Conservation (phyloP, 2,113 vertebrate species). For the Columba livia region DNA sequence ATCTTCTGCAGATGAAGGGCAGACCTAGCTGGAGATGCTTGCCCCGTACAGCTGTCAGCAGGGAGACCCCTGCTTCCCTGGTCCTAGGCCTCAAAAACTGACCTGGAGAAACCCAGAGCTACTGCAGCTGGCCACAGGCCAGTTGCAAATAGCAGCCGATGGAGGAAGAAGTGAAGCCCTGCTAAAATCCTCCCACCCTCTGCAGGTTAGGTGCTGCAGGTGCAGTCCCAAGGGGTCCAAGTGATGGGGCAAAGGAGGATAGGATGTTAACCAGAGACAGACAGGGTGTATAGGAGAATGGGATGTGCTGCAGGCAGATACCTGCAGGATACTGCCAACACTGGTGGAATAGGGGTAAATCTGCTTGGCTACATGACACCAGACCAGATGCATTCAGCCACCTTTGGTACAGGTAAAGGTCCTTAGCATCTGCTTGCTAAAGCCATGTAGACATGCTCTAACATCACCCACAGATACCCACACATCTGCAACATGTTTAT, state of each 20-base stretch:
- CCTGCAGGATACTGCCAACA: not conserved
- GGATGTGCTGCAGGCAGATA: not conserved
- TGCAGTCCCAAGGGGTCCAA: not conserved
- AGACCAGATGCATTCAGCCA: not conserved
- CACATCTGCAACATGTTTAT: not conserved
- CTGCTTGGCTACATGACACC: not conserved
- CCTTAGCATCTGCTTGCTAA: not conserved
- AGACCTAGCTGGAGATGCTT: not conserved
- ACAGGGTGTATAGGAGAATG: rapidly evolving
- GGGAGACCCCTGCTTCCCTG: not conserved
- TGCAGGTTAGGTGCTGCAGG: not conserved
- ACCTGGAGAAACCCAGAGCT: not conserved
- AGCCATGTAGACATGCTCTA: not conserved
- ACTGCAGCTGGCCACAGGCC: not conserved
- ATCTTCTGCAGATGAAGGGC: not conserved
- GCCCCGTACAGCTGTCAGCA: not conserved
- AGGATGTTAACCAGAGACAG: not conserved
- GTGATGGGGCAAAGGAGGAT: not conserved
- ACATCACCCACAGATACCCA: not conserved
- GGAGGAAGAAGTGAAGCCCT: not conserved
- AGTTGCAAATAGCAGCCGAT: not conserved
- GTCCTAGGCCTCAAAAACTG: not conserved
- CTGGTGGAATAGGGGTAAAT: not conserved
- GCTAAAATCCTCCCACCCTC: not conserved
- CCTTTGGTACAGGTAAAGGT: not conserved